These are phyloP conservation scores for Morpho achilles DNA, from an alignment of 2,888 invertebrate genomes.

Conservation along the genomic window DNA sequence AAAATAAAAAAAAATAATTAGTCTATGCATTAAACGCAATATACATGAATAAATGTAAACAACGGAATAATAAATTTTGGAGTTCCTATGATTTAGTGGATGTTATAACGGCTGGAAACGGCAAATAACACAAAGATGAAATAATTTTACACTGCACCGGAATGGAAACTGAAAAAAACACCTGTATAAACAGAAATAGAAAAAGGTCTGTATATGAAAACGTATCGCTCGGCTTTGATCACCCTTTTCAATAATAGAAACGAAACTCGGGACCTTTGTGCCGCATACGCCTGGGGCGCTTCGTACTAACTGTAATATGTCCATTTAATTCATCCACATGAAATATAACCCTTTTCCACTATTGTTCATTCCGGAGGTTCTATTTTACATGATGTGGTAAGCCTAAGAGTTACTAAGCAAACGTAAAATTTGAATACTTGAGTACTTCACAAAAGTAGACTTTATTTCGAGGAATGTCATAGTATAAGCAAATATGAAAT, in stretches of 20 bases:
- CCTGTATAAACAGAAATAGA: conserved; percentile 57
- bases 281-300: conserved; percentile 46
- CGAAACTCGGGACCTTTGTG: conserved; percentile 54
- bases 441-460: background rate
- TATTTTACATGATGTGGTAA: conserved; percentile 40
- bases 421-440: conserved; percentile 12
- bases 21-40: too few species aligned
- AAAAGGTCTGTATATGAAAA: conserved; percentile 60
- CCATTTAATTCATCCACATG: conserved; percentile 59
- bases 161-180: conserved; percentile 48
- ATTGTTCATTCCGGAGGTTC: conserved; percentile 38
- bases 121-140: conserved; percentile 34
- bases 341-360: conserved; percentile 41
- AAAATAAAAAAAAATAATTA: too few species aligned
- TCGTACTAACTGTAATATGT: conserved; percentile 51
- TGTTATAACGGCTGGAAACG: conserved; percentile 28
- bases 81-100: too few species aligned
- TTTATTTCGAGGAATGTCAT: too few species aligned
- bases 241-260: conserved; percentile 72
- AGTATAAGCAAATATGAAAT: too few species aligned
- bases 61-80: too few species aligned
- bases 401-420: conserved; percentile 18
- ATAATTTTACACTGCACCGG: conserved; percentile 46
- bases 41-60: too few species aligned
- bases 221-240: conserved; percentile 71